These are phyloP conservation scores for Hetaerina titia DNA, from an alignment of 2,888 invertebrate species.

Conservation along the genomic window DNA sequence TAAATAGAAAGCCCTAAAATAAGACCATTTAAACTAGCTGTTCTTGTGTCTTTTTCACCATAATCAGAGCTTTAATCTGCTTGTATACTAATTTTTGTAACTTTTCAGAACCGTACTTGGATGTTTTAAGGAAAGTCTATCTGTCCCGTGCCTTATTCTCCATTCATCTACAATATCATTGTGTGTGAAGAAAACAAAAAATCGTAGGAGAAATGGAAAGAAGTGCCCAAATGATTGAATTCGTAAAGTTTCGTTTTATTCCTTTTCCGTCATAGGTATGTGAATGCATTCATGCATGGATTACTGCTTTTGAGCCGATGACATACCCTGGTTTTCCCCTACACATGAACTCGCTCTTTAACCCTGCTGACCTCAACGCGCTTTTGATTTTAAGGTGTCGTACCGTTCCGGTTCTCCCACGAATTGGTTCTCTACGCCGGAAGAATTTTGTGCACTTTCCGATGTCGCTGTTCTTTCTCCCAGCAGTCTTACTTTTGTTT, in stretches of 20 bases:
- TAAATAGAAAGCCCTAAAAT: too few species aligned
- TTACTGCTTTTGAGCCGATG: background rate
- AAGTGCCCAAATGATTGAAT: background rate
- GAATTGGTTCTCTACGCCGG: background rate
- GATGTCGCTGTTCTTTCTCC: background rate
- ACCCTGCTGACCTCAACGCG: background rate
- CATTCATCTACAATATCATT: background rate
- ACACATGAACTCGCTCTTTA: background rate
- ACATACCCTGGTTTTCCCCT: background rate
- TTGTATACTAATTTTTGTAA: background rate
- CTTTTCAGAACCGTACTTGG: background rate
- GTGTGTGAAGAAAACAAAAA: background rate
- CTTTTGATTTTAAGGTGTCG: background rate
- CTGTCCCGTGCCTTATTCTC: background rate
- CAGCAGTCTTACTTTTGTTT: background rate
- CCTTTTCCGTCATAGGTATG: background rate
- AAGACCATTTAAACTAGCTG: too few species aligned
- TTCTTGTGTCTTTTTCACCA: too few species aligned
- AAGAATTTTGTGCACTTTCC: background rate
- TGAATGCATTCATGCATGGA: background rate
- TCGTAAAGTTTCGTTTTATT: background rate
- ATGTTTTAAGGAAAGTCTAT: background rate
- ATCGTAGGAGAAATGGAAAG: background rate
- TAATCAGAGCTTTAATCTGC: too few species aligned
- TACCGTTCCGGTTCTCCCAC: background rate